Base-by-base conservation (phyloP, 2,113 vertebrate species). In the Chionodraco myersi region DNA sequence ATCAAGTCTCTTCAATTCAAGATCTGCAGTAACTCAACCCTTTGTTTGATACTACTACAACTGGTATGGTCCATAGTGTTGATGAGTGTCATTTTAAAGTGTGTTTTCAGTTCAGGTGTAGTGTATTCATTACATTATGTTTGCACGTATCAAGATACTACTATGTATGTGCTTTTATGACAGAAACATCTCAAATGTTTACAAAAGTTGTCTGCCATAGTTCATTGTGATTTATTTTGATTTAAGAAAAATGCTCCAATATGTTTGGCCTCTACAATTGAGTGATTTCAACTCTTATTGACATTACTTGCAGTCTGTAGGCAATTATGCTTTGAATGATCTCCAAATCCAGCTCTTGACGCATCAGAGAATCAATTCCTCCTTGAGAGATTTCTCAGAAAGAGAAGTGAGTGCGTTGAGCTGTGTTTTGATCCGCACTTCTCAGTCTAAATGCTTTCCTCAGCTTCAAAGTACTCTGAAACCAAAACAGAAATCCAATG, bases 401-500 rank as follows among this genome's bases (percentile, higher is more conserved):
- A 66, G 45, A 80, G 66, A 70, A 75, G 34, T 63, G 30, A 63
- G 71, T 41, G 72, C 63, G 81, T 81, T 81, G 74, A 65, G 68
- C 57, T 30, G 49, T 56, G 65, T 87, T 89, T 86, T 90, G 84
- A 91, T 91, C 83, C 81, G 53, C 78, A 68, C 74, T 87, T 75
- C 21, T 61, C 63, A 81, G 84, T 84, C 89, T 74, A 85, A 88
- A 86, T 70, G 15, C 59, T 65, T 83, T 85, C 36, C 15, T 81
- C 68, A 68, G 67, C 71, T 73, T 70, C 69, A 77, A 82, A 88
- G 82, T 57, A 68, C 75, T 69, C 30, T 12, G 49, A 54, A 67
- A 77, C 30, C 59, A 71, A 79, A 51, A 16, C 53, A 23, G 11
- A 79, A 61, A 79, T 13, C 63, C 15, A 51, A 23, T 10, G 60